Evolutionary conservation across 2,888 invertebrate genomes (phyloP).

Genomic region (Heliconius aoede): DNA sequence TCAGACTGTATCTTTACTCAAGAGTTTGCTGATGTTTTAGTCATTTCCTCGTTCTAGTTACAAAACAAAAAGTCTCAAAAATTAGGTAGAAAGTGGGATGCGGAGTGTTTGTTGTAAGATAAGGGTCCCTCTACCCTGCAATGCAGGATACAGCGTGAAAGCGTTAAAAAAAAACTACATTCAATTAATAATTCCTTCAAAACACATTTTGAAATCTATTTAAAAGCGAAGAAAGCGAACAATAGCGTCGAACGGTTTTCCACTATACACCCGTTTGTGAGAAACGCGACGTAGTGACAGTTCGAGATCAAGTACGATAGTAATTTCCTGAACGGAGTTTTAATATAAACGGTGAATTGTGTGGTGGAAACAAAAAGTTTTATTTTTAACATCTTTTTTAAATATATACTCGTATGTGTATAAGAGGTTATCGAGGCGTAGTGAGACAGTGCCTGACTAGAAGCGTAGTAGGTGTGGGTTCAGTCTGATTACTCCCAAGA

Average conservation of each 20-base stretch:
- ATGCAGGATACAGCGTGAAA: neutral
- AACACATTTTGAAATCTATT: slow-evolving; percentile 8
- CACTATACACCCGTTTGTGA: slow-evolving; percentile 45
- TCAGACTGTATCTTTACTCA: too few relatives aligned
- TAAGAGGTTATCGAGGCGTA: neutral
- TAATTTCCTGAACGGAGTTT: slow-evolving; percentile 71
- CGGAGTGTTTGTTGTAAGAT: too few relatives aligned
- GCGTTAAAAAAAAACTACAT: neutral
- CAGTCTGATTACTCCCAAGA: too few relatives aligned
- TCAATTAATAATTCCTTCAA: neutral
- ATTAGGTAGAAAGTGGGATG: too few relatives aligned
- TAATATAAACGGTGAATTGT: slow-evolving; percentile 68
- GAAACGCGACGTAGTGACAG: slow-evolving; percentile 56
- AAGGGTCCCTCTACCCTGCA: neutral
- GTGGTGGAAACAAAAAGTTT: too few relatives aligned
- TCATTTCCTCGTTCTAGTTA: too few relatives aligned
- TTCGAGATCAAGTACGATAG: slow-evolving; percentile 70
- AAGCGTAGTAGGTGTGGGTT: neutral
- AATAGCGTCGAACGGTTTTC: neutral
- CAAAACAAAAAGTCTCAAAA: too few relatives aligned
- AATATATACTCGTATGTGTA: too few relatives aligned
- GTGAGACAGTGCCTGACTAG: neutral
- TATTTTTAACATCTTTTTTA: too few relatives aligned
- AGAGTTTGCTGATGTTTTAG: too few relatives aligned
- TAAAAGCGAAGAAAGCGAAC: slow-evolving; percentile 6